Base-by-base conservation (phyloP, 2,888 invertebrate species). In the Leucoma salicis region DNA sequence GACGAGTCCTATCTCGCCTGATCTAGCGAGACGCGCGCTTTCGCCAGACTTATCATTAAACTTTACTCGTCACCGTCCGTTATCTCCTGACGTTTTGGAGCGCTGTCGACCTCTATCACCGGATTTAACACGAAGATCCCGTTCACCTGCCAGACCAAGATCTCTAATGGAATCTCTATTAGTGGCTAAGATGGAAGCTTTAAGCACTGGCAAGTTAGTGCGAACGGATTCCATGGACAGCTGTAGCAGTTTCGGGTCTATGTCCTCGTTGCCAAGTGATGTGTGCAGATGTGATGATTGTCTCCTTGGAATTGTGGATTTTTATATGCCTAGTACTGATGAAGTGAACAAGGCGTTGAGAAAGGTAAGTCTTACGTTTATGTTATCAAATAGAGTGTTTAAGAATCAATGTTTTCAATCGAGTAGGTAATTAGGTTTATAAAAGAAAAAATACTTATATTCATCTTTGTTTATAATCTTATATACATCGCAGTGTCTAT, bases 211-310 rank as follows among this genome's bases (percentile, higher is more conserved):
- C 56, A 87, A 78, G 51, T 76, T 95, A 53, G 90, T 95, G 44
- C 90, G 95, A 57, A 94, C 94, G 14, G 95, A 95, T 66, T 95
- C 95, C 5, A 90, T 94, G 77, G 95, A 95, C 73, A 94, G 94
- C 53, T 92, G 92, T 59, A 94, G 94, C 74, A 94, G 94, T 40
- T 89, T 93, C 42, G 92, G 93, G 12, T 94, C 94, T 0, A 89
- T 91, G 72, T 92, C 93, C 43, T 95, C 95, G 5, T 65, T 92
- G 52, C 89, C 92, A 4, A 93, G 94, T 75, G 95, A 95, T 68
- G 93, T 95, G 55, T 96, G 96, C 78, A 91, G 93, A 49, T 96
- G 96, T 74, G 96, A 96, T 73, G 96, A 96, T 78, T 96, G 96
- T 64, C 83, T 96, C 48, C 90, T 96, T 56, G 96, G 95, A 3